Conservation (phyloP, 2,888 invertebrate genomes). For the Phortica magna region DNA sequence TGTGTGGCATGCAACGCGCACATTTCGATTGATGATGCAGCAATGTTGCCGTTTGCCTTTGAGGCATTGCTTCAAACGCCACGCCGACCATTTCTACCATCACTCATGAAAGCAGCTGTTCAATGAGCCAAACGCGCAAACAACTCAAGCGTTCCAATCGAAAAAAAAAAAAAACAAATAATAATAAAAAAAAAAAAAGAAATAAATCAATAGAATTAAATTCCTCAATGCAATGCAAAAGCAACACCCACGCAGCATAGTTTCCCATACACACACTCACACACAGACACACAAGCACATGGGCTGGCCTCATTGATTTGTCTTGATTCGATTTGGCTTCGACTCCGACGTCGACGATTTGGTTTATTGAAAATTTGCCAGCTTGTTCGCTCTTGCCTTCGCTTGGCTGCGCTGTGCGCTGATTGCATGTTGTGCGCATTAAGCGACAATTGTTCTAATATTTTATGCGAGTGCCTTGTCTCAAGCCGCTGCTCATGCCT, state of each 20-base stretch:
- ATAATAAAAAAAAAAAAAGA: too few relatives aligned
- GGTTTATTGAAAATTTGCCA: slow-evolving; percentile 8
- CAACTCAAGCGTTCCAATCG: too few relatives aligned
- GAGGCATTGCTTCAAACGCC: slow-evolving; percentile 4
- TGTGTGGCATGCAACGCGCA: slow-evolving; percentile 47
- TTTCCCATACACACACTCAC: slow-evolving; percentile 4
- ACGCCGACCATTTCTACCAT: background rate
- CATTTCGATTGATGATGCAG: slow-evolving; percentile 41
- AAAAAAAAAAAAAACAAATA: too few relatives aligned
- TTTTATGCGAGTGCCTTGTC: slow-evolving; percentile 21
- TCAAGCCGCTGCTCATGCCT: background rate
- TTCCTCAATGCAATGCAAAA: too few relatives aligned
- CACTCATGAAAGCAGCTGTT: too few relatives aligned
- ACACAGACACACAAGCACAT: background rate
- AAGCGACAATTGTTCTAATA: slow-evolving; percentile 33
- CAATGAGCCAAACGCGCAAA: too few relatives aligned
- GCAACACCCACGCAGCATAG: background rate
- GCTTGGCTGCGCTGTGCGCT: slow-evolving; percentile 31
- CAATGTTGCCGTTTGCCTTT: slow-evolving; percentile 10
- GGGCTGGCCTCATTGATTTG: slow-evolving; percentile 25
- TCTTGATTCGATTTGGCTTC: background rate
- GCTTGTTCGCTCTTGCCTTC: background rate
- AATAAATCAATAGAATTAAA: too few relatives aligned
- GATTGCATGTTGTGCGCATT: slow-evolving; percentile 48
- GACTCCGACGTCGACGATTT: background rate